These are phyloP conservation scores for Pogonocichla stellata DNA, from an alignment of 2,113 vertebrate genomes.

Conservation along the genomic window DNA sequence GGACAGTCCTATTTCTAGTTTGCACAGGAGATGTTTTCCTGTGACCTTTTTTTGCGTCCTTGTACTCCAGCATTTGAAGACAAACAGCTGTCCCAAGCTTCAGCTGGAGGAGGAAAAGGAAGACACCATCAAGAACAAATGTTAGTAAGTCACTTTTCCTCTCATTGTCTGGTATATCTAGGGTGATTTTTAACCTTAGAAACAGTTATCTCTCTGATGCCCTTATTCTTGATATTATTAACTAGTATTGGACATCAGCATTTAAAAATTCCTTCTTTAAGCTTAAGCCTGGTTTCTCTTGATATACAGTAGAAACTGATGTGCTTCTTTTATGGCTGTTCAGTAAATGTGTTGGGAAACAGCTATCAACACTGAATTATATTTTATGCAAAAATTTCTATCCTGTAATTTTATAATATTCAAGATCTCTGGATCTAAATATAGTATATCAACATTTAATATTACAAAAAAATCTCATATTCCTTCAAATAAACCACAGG, in stretches of 20 bases:
- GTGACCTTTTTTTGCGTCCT: constrained; percentile 28
- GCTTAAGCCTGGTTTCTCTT: background rate
- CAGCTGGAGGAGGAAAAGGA: constrained; percentile 49
- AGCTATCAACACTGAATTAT: background rate
- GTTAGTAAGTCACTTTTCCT: constrained; percentile 49
- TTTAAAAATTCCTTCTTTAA: background rate
- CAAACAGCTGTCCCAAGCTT: constrained; percentile 44
- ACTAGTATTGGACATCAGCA: background rate
- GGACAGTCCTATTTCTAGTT: constrained; percentile 34
- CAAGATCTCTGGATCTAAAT: constrained; percentile 9
- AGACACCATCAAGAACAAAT: constrained; percentile 11
- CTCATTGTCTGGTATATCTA: constrained; percentile 22
- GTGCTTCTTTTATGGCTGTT: background rate
- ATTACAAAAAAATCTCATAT: constrained; percentile 20
- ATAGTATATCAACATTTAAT: constrained; percentile 41
- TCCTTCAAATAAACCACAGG: constrained; percentile 50
- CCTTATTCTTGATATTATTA: background rate
- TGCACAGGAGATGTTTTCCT: constrained; percentile 34
- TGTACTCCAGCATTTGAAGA: constrained; percentile 21
- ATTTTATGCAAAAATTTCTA: background rate
- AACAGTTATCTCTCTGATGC: background rate
- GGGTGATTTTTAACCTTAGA: background rate
- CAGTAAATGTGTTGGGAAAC: background rate
- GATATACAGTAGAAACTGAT: background rate
- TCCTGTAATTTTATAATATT: background rate